Conservation (phyloP, 1,140 invertebrate species). For the Neoseiulus cucumeris region DNA sequence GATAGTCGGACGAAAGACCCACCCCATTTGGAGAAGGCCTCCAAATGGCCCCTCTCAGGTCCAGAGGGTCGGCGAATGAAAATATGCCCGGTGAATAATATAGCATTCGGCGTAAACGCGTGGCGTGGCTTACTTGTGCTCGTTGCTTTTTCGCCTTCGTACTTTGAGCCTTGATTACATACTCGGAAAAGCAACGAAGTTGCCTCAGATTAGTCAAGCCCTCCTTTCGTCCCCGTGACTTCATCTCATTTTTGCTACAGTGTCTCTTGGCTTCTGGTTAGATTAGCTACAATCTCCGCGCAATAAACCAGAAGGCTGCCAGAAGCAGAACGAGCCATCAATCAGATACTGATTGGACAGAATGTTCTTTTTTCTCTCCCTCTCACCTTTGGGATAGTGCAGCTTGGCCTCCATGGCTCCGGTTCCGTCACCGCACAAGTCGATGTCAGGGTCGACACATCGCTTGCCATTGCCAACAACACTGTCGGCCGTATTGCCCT, state of each 20-base stretch:
- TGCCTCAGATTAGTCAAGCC: no score
- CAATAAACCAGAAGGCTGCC: background rate
- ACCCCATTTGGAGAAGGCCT: no score
- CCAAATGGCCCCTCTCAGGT: no score
- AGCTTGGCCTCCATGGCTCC: constrained; percentile 74
- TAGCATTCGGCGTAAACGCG: no score
- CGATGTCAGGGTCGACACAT: constrained; percentile 77
- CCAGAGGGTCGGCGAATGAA: no score
- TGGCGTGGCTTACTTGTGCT: background rate
- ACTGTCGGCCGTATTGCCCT: constrained; percentile 21
- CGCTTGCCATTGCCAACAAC: constrained; percentile 65
- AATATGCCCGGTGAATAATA: no score
- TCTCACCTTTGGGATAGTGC: constrained; percentile 75
- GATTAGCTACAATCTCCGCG: background rate
- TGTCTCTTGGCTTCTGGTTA: background rate
- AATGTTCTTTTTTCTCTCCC: background rate
- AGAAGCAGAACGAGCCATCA: background rate
- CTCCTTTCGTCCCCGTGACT: no score
- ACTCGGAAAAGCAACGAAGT: no score
- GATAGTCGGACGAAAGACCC: no score
- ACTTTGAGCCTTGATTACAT: no score
- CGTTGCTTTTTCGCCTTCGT: no score
- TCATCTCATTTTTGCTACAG: no score
- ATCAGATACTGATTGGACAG: background rate
- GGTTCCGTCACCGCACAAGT: constrained; percentile 86